phyloP scores from a whole-genome alignment of 2,888 invertebrate species.

The Crossocerus cetratus region DNA sequence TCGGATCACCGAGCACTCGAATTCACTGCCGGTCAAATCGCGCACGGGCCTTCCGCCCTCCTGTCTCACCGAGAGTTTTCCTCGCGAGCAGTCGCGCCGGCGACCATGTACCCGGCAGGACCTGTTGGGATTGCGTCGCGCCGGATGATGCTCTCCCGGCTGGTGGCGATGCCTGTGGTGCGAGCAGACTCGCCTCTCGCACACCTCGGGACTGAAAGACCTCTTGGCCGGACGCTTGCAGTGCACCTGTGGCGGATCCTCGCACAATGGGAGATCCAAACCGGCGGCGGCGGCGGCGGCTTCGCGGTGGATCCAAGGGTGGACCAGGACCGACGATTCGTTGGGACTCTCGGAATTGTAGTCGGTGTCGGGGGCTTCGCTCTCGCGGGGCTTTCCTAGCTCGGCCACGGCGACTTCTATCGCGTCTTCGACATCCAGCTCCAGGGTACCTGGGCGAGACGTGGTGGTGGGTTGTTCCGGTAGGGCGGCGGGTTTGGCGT shows the following conservation, averaged over 20 bases:
- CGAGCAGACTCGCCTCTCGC: conserved; percentile 33
- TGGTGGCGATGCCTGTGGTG: conserved; percentile 47
- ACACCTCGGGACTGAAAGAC: conserved; percentile 19
- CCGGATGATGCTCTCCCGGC: conserved; percentile 32
- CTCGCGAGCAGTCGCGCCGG: conserved; percentile 45
- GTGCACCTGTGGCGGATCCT: conserved; percentile 37
- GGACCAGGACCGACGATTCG: conserved; percentile 39
- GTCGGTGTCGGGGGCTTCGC: conserved; percentile 24
- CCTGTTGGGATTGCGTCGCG: conserved; percentile 39
- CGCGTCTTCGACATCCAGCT: conserved; percentile 37
- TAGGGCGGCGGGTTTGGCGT: background rate
- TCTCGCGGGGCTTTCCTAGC: conserved; percentile 13
- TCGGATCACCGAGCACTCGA: conserved; percentile 52
- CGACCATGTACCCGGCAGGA: conserved; percentile 56
- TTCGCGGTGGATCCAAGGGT: conserved; percentile 33
- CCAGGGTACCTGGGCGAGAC: conserved; percentile 31
- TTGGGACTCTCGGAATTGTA: conserved; percentile 9
- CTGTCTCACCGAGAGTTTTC: conserved; percentile 43
- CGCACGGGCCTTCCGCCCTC: conserved; percentile 16
- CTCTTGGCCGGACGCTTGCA: conserved; percentile 41
- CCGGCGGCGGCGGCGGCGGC: conserved; percentile 36
- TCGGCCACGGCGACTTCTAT: conserved; percentile 27
- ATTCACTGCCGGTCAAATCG: conserved; percentile 48
- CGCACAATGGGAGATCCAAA: conserved; percentile 47
- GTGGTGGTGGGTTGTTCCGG: conserved; percentile 16